Base-by-base conservation (phyloP, 2,797 vertebrate genomes). In the Heteromormyrus szaboi region DNA sequence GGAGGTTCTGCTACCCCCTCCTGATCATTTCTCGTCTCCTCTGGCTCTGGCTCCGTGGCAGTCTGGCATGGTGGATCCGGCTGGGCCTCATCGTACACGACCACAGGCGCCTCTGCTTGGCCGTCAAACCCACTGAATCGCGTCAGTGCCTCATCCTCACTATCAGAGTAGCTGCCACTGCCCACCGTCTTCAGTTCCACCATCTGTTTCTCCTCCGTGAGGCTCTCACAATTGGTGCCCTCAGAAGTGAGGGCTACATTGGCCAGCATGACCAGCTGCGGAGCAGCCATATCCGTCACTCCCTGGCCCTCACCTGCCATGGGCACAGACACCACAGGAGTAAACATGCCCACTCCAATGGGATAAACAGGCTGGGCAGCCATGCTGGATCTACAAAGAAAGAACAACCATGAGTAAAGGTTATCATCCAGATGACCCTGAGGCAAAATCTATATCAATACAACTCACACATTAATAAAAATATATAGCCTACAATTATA, bases 211-310 rank as follows among this genome's bases (percentile, higher is more conserved):
- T 98, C 98, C 62, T 98, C 98, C 0, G 95, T 95, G 7, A 94
- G 91, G 88, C 96, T 96, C n/a, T 97, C 97, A 0, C 95, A 95
- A 90, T 95, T 94, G 2, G 91, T 94, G 0, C 95, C 94, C 90
- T 97, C 97, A 0, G 95, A 95, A 0, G 96, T 97, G 81, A 98
- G 93, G 19, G 98, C 98, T 87, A 99, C 98, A 0, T 99, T 99
- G 85, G 98, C 98, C 91, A 99, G 93, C 98, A 99, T 98, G 89
- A 99, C 97, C 84, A 99, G 96, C 95, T 99, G 98, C 44, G 98
- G 98, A 1, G 97, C 97, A 0, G 97, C 96, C 91, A 98, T 94
- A 62, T 97, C 96, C 12, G 96, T 96, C 25, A 98, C 94, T 89
- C 95, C 96, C 65, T 96, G 97, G 91, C 95, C 92, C 19, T 97